Evolutionary conservation across 2,113 vertebrate genomes (phyloP).

Genomic region (Capreolus pygargus): DNA sequence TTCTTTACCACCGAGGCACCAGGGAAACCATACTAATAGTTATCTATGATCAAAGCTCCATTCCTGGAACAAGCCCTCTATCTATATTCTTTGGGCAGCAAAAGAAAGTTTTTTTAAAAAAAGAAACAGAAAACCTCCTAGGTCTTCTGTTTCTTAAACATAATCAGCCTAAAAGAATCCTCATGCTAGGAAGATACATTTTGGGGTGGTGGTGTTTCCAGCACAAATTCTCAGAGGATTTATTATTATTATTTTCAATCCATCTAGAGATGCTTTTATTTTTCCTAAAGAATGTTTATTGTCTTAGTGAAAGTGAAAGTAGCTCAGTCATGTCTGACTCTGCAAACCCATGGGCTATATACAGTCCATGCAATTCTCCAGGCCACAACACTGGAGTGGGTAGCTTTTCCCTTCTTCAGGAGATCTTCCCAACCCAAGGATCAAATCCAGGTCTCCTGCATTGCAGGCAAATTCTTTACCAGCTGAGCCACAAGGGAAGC

Average conservation of each 20-base stretch:
- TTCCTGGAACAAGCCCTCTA: background rate
- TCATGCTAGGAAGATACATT: background rate
- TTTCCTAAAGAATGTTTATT: background rate
- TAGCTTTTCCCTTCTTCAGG: background rate
- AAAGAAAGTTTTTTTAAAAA: background rate
- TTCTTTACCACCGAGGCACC: background rate
- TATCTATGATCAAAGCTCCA: background rate
- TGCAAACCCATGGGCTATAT: background rate
- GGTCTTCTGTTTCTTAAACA: background rate
- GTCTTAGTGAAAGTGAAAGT: background rate
- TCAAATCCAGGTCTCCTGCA: background rate
- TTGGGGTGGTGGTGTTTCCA: background rate
- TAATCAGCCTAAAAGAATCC: background rate
- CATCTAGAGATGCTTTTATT: background rate
- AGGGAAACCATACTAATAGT: background rate
- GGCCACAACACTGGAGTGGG: background rate
- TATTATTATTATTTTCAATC: background rate
- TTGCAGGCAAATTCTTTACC: background rate
- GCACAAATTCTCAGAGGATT: background rate
- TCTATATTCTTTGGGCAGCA: background rate
- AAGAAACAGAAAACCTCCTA: background rate
- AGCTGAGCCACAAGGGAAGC: background rate
- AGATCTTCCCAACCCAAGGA: background rate
- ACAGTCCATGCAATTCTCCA: background rate
- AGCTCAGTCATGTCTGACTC: background rate